Evolutionary conservation across 2,797 vertebrate species (phyloP), one percentile per base, ranked within the genome.

Genomic region (Bovichtus variegatus): DNA sequence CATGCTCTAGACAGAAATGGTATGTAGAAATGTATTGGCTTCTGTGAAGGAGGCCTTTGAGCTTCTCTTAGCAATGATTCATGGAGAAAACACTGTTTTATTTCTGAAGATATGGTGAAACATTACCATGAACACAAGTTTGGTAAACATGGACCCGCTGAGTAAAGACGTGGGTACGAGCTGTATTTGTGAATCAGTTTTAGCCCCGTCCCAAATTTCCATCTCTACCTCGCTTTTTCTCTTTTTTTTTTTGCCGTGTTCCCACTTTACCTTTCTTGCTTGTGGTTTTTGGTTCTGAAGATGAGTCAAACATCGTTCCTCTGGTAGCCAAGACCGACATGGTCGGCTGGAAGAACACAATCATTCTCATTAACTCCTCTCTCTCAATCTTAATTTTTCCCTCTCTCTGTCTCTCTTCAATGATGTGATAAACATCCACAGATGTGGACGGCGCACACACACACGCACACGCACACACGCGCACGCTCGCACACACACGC

Each of bases 401-500:
- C 23, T 29, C 70, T 61, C 47, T 74, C 59, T 68, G 23, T 75
- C 78, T 71, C 41, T 71, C 23, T 64, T 75, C 79, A 82, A 81
- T 83, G 86, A 92, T 88, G 91, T 90, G 88, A 89, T 92, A 93
- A 93, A 92, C 78, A 87, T 83, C 65, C 74, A 80, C 90, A 92
- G 89, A 92, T 93, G 91, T 87, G 75, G 55, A 87, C 63, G 71
- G 29, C 44, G 70, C 75, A 66, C 44, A 51, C 69, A 38, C 71
- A 18, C 38, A 29, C 36, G 38, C 65, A 6, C 71, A 31, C 71
- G 8, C 64, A 57, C 54, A 23, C 47, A 49, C 60, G 23, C 41
- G 16, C 54, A 21, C 64, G 38, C 73, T 43, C 51, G 38, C 50
- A 60, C 63, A 62, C 58, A 54, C 61, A 63, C 71, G 38, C 70